These are phyloP conservation scores for Cyphomyrus plagiostoma DNA, from an alignment of 2,113 vertebrate species.

Conservation along the genomic window DNA sequence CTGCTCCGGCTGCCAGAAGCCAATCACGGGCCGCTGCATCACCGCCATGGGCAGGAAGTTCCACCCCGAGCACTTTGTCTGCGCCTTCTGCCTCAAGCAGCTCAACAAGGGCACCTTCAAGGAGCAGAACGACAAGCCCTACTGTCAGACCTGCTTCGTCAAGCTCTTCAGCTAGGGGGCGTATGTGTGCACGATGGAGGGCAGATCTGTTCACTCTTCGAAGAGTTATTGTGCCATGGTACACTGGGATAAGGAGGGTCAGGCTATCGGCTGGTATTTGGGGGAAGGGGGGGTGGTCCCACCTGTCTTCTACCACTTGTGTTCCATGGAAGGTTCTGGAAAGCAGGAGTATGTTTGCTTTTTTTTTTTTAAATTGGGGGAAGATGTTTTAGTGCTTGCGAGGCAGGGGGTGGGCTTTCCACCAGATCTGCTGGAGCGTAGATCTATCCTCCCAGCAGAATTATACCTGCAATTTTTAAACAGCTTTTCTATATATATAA, in stretches of 20 bases:
- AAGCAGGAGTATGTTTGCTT: background rate
- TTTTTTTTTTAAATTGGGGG: too few relatives aligned
- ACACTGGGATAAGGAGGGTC: background rate
- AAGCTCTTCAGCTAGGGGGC: slow-evolving; percentile 91
- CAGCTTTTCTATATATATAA: background rate
- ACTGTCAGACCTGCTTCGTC: slow-evolving; percentile 96
- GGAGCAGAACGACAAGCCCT: slow-evolving; percentile 98
- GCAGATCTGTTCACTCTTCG: background rate
- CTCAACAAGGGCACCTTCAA: slow-evolving; percentile 99
- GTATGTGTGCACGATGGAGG: background rate
- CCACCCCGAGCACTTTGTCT: slow-evolving; percentile 97
- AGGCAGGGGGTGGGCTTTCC: background rate
- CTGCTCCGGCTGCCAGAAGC: slow-evolving; percentile 97
- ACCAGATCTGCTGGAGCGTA: background rate
- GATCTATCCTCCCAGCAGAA: background rate
- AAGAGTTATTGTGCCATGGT: background rate
- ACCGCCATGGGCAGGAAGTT: slow-evolving; percentile 98
- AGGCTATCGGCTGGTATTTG: background rate
- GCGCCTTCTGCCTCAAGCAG: slow-evolving; percentile 98
- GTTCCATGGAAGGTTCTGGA: background rate
- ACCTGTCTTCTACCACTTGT: background rate
- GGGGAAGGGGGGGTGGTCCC: background rate
- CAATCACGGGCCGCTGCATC: slow-evolving; percentile 97
- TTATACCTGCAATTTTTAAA: background rate
- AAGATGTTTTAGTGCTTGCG: background rate